Evolutionary conservation across 2,888 invertebrate genomes (phyloP).

Genomic region (Cancer borealis): DNA sequence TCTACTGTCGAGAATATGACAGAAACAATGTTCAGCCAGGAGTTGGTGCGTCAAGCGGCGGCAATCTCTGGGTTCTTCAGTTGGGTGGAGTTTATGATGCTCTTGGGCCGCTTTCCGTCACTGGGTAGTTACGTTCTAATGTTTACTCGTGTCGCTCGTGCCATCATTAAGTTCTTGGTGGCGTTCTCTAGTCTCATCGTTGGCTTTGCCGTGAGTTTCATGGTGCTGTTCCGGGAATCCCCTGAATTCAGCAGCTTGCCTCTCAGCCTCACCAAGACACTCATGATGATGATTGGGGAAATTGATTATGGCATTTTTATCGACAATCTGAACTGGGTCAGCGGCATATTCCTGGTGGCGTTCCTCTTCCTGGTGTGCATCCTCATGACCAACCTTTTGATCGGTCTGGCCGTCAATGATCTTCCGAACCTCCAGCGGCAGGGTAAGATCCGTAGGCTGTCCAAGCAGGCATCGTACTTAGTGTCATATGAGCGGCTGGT

Average conservation of each 20-base stretch:
- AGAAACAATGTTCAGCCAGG: conserved; percentile 79
- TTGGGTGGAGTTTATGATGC: conserved; percentile 84
- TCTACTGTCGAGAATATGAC: not conserved
- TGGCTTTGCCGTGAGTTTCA: conserved; percentile 83
- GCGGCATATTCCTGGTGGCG: conserved; percentile 82
- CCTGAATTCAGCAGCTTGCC: conserved; percentile 83
- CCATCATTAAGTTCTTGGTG: conserved; percentile 82
- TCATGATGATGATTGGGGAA: conserved; percentile 85
- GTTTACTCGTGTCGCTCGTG: conserved; percentile 84
- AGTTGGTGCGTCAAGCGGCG: conserved; percentile 80
- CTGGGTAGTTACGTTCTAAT: conserved; percentile 84
- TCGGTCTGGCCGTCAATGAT: conserved; percentile 84
- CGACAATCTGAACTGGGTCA: conserved; percentile 74
- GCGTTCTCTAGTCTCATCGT: conserved; percentile 82
- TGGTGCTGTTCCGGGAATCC: conserved; percentile 83
- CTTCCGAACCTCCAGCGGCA: conserved; percentile 83
- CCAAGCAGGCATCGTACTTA: conserved; percentile 81
- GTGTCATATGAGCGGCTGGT: conserved; percentile 74
- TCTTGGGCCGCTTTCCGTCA: conserved; percentile 83
- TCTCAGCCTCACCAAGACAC: conserved; percentile 83
- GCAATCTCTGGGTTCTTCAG: conserved; percentile 82
- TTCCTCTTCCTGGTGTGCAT: conserved; percentile 83
- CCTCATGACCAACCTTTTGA: conserved; percentile 84
- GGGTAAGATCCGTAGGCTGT: conserved; percentile 83
- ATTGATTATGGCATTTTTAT: conserved; percentile 82